Base-by-base conservation (phyloP, 2,888 invertebrate genomes). In the Ischnus inquisitorius region DNA sequence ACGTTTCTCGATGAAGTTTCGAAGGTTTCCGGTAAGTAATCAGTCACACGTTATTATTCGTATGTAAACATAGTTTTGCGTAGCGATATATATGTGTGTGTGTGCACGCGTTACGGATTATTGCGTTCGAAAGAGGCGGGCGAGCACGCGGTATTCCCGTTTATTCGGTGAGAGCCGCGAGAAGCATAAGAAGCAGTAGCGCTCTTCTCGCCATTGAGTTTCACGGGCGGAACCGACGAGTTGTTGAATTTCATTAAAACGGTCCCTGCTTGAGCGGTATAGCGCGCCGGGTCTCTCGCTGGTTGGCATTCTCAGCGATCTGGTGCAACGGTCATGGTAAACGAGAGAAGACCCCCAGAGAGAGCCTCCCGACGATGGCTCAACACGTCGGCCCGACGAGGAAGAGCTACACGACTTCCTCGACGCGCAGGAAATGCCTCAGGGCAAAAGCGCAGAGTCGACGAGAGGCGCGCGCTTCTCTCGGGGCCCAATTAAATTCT, bases 311-410 rank as follows among this genome's bases (percentile, higher is more conserved):
- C 86, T 84, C 84, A 82, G 75, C 79, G 79, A 86, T 82, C 86
- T 86, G 83, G 84, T 84, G 84, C 86, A 86, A 86, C 86, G 84
- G 85, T 84, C 84, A 76, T 71, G 65, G 81, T 69, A 68, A 69
- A 28, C 48, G 64, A 51, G 62, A 41, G 48, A 34, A 69, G n/a
- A n/a, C n/a, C 54, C 22, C 57, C 22, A 62, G 79, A 77, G 80
- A 85, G 79, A 76, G 43, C 62, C 82, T 83, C 62, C 74, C 28
- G 62, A 64, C 64, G 69, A 77, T 54, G 60, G 34, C 6, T 34
- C 34, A 34, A 34, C 48, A 41, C 28, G 51, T 41, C 74, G 57
- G 46, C 54, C 74, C 74, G 67, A 78, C 77, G 77, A 75, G 74
- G 84, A 80, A 84, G 76, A 86, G 71, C 76, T 65, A 79, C 60